phyloP scores from a whole-genome alignment of 2,113 vertebrate species.

The Percina caprodes region DNA sequence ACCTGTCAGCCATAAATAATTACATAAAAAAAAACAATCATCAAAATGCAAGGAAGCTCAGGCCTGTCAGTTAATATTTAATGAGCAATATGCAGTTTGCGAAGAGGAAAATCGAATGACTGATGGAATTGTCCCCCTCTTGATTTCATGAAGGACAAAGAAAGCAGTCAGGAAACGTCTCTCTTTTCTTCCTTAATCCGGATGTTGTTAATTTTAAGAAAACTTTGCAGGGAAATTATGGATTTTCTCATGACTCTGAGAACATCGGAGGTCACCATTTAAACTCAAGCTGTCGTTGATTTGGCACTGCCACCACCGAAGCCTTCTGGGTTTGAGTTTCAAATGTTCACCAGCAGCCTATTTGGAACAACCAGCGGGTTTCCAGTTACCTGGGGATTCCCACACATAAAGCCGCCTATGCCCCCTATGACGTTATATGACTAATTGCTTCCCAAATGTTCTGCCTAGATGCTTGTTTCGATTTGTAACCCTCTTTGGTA shows the following conservation, averaged over 20 bases:
- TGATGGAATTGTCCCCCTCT: constrained; percentile 62
- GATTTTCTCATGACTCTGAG: not conserved
- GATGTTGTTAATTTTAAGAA: constrained; percentile 40
- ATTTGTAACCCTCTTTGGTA: constrained; percentile 28
- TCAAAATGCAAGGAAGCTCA: constrained; percentile 65
- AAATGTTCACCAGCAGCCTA: constrained; percentile 12
- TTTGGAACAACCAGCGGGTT: constrained; percentile 39
- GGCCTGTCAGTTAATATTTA: constrained; percentile 77
- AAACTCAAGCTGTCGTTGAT: constrained; percentile 18
- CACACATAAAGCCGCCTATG: not conserved
- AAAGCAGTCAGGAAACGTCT: constrained; percentile 6
- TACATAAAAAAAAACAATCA: constrained; percentile 57
- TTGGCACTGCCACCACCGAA: not conserved
- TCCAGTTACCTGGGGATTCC: constrained; percentile 34
- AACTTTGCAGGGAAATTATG: constrained; percentile 45
- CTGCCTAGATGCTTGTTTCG: constrained; percentile 45
- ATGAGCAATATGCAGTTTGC: constrained; percentile 72
- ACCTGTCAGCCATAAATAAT: constrained; percentile 56
- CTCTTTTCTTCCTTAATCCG: not conserved
- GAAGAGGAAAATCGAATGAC: constrained; percentile 75
- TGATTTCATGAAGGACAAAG: constrained; percentile 64
- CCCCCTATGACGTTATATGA: constrained; percentile 21
- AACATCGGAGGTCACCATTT: constrained; percentile 24
- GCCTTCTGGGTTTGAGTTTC: constrained; percentile 13
- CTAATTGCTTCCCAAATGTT: constrained; percentile 66